Percentiles rank a stretch among this genome's conserved stretches.
Evolutionary conservation across 2,113 vertebrate species (phyloP).

Genomic region (Etheostoma cragini): DNA sequence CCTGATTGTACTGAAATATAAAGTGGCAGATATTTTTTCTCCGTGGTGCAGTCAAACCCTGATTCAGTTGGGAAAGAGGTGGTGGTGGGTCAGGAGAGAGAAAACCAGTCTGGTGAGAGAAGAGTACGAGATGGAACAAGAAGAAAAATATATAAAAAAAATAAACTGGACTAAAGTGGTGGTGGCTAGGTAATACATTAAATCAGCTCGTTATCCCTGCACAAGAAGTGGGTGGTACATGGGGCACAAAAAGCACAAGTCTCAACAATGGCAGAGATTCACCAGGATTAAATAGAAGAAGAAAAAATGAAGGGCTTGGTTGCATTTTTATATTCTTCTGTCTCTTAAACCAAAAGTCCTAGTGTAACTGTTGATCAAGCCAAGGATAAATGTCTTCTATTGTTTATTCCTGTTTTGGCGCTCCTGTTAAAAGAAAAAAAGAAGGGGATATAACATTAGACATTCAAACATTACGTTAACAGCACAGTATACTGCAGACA

Average conservation of each 20-base stretch:
- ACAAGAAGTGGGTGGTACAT: constrained; percentile 83
- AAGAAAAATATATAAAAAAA: constrained; percentile 48
- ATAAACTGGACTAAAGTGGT: constrained; percentile 73
- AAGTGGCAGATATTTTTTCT: constrained; percentile 79
- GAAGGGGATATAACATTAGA: constrained; percentile 22
- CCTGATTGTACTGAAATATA: constrained; percentile 82
- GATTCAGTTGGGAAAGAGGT: constrained; percentile 75
- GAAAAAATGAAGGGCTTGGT: constrained; percentile 77
- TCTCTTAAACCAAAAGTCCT: constrained; percentile 83
- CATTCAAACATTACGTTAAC: constrained; percentile 1
- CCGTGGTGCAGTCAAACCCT: constrained; percentile 80
- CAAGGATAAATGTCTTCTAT: constrained; percentile 86
- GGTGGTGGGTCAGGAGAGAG: constrained; percentile 54
- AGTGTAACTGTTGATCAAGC: constrained; percentile 86
- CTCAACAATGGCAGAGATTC: constrained; percentile 86
- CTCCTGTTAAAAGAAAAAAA: constrained; percentile 85
- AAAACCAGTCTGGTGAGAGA: constrained; percentile 77
- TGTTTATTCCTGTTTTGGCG: constrained; percentile 95
- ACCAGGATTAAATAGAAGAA: constrained; percentile 82
- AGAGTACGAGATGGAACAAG: constrained; percentile 70
- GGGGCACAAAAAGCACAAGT: constrained; percentile 86
- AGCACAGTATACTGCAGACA: constrained; percentile 5
- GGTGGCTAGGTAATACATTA: constrained; percentile 83
- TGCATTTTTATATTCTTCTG: constrained; percentile 81
- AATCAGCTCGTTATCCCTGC: constrained; percentile 89